Evolutionary conservation across 2,113 vertebrate species (phyloP), one percentile per base, ranked within the genome.

Genomic region (Meleagris gallopavo): DNA sequence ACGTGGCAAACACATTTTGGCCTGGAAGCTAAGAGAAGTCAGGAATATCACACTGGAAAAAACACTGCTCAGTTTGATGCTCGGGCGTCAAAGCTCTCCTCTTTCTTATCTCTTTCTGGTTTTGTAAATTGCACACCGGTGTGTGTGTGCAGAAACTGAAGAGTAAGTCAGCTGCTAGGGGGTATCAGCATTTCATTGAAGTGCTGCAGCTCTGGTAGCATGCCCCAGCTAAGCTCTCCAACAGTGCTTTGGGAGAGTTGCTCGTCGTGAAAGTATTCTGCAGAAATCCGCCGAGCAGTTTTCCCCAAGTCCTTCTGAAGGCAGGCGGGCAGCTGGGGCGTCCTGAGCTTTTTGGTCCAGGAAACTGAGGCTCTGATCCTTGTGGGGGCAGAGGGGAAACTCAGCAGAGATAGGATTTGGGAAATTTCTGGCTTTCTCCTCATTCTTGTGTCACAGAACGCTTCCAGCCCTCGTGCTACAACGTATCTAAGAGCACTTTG

Each of bases 1-100:
- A 97, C 91, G 52, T 86, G 93, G 95, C 84, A 82, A 92, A 45
- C 69, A 52, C 87, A 75, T 95, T 96, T 93, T 40, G 87, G 1
- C 83, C 70, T 72, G 46, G 52, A 52, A 89, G 32, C 83, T 79
- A 72, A 50, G 57, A 86, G 45, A n/a, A 76, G 46, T 57, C 86
- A 55, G 10, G 41, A 43, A 32, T 54, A 85, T 73, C 70, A 16
- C 25, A 4, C 10, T 64, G 41, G 58, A 76, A 86, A 86, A 70
- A 62, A 34, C 34, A 62, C 0, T 40, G 50, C 41, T 36, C 27
- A 5, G 46, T 61, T 65, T 43, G 52, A 29, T 94, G 72, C 36
- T 66, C 25, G 5, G 48, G 22, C 14, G 60, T 58, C 38, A 38
- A 46, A 71, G 40, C 12, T 67, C 22, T 55, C 70, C 57, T 67